phyloP scores from a whole-genome alignment of 2,888 invertebrate genomes.

The Steinernema hermaphroditum region DNA sequence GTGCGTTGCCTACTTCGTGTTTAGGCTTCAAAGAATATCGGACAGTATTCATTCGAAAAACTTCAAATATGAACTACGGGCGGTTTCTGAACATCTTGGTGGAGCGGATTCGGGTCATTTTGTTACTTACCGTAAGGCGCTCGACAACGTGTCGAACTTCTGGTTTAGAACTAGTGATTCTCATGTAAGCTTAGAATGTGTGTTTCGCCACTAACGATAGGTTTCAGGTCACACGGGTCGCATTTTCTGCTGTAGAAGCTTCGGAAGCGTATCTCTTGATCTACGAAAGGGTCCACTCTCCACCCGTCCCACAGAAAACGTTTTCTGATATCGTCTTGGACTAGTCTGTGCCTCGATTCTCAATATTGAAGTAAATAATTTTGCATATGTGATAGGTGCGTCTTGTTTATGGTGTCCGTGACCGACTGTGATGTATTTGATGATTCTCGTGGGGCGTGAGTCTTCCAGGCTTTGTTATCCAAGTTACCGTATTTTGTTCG shows the following conservation, averaged over 20 bases:
- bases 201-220: no score
- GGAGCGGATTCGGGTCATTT: conserved; percentile 89
- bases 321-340: background rate
- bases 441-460: no score
- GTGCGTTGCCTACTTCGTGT: no score
- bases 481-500: no score
- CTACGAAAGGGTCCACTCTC: conserved; percentile 74
- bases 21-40: background rate
- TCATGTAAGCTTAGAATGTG: conserved; percentile 73
- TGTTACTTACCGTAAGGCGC: conserved; percentile 81
- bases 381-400: background rate
- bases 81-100: conserved; percentile 86
- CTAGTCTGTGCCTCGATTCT: conserved; percentile 16
- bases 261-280: conserved; percentile 89
- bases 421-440: no score
- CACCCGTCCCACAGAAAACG: background rate
- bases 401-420: no score
- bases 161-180: conserved; percentile 88
- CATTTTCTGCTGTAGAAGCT: conserved; percentile 80
- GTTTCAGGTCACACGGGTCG: conserved; percentile 71
- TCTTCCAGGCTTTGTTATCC: no score
- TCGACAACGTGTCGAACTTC: conserved; percentile 67
- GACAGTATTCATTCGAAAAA: background rate
- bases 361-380: background rate
- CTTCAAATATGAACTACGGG: conserved; percentile 76